These are phyloP conservation scores for Apoderus coryli DNA, from an alignment of 2,888 invertebrate genomes.

Conservation along the genomic window DNA sequence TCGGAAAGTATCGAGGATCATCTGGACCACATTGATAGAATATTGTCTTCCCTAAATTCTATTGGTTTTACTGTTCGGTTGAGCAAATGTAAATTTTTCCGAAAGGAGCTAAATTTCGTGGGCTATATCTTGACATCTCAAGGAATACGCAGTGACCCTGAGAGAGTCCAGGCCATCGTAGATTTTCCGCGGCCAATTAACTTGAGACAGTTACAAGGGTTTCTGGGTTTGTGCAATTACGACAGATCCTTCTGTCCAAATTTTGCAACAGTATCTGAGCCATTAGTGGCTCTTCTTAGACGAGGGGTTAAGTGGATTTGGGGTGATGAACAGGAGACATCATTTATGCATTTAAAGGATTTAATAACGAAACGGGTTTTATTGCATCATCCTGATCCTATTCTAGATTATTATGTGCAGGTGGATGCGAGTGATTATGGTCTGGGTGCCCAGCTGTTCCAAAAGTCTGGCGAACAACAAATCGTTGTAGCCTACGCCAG, in stretches of 20 bases:
- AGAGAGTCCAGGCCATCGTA: constrained; percentile 13
- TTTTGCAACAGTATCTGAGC: constrained; percentile 11
- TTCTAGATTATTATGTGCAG: constrained; percentile 11
- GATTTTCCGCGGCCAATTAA: constrained; percentile 12
- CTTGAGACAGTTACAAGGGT: constrained; percentile 12
- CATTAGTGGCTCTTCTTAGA: constrained; percentile 13
- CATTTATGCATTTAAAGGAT: constrained; percentile 12
- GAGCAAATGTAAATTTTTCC: constrained; percentile 18
- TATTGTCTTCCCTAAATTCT: constrained; percentile 15
- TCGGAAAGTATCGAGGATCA: constrained; percentile 18
- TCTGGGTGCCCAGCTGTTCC: constrained; percentile 13
- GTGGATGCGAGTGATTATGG: constrained; percentile 13
- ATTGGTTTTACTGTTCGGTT: constrained; percentile 19
- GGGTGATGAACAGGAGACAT: constrained; percentile 9
- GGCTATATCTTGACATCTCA: constrained; percentile 17
- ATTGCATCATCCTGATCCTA: constrained; percentile 14
- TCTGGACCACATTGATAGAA: constrained; percentile 14
- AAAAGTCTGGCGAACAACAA: constrained; percentile 9
- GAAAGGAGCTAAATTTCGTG: constrained; percentile 14
- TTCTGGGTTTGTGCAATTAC: constrained; percentile 15
- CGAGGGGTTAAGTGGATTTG: constrained; percentile 13
- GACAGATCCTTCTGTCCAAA: constrained; percentile 12
- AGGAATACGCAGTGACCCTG: constrained; percentile 17
- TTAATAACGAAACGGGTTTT: constrained; percentile 12
- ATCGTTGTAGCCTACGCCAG: constrained; percentile 13